Evolutionary conservation across 2,888 invertebrate genomes (phyloP).

Genomic region (Coelopa pilipes): DNA sequence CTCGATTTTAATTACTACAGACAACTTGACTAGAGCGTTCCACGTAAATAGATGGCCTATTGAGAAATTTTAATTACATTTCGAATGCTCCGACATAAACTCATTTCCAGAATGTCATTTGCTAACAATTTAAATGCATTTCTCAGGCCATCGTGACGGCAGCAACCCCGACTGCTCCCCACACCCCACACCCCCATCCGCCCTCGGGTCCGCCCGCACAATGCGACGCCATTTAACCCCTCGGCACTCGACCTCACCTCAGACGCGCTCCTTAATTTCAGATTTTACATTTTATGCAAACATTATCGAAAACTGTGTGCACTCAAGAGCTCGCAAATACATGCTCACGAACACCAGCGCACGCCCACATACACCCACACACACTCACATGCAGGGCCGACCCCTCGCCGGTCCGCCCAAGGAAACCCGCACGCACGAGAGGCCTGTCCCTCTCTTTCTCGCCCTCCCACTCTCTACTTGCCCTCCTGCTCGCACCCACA

Average conservation of each 20-base stretch:
- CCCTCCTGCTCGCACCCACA: constrained; percentile 36
- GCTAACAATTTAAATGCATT: constrained; percentile 41
- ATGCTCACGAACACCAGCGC: constrained; percentile 21
- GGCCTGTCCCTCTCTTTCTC: background rate
- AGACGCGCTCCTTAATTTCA: constrained; percentile 53
- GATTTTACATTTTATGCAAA: constrained; percentile 56
- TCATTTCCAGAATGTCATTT: constrained; percentile 30
- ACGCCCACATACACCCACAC: constrained; percentile 19
- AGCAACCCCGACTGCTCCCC: constrained; percentile 21
- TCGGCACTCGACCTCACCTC: background rate
- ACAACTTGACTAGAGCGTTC: background rate
- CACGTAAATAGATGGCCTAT: background rate
- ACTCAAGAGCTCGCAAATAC: constrained; percentile 31
- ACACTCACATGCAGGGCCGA: constrained; percentile 9
- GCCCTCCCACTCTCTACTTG: constrained; percentile 12
- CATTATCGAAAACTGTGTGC: constrained; percentile 58
- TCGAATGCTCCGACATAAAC: constrained; percentile 22
- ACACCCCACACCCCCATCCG: background rate
- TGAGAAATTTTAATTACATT: constrained; percentile 31
- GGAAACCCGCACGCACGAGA: constrained; percentile 4
- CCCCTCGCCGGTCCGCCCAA: too few species aligned
- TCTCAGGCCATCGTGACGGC: constrained; percentile 10
- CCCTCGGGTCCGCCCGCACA: constrained; percentile 22
- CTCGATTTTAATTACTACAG: background rate
- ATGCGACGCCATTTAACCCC: background rate